Conservation (phyloP, 37 sponge, comb jelly and placozoan genomes). For the Ianthella basta region DNA sequence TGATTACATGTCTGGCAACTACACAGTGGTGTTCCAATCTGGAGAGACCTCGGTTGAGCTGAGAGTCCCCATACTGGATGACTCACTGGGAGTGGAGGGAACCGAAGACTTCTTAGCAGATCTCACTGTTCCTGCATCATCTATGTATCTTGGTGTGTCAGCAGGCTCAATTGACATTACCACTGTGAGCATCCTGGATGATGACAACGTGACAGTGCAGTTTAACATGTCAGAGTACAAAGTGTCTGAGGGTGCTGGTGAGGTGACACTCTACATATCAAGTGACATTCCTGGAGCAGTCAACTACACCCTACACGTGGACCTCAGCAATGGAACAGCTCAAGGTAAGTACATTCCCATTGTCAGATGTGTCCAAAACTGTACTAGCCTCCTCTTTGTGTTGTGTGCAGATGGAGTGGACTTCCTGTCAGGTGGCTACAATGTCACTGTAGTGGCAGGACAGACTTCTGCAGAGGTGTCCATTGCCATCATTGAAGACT, state of each 20-base stretch:
- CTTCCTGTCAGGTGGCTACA: too few relatives aligned
- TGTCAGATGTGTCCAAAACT: too few relatives aligned
- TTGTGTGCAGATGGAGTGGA: too few relatives aligned
- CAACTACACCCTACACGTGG: background rate
- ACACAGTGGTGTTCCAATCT: background rate
- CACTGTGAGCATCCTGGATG: constrained; percentile 2
- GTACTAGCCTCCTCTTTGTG: too few relatives aligned
- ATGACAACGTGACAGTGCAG: background rate
- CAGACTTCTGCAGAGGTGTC: too few relatives aligned
- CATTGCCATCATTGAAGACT: too few relatives aligned
- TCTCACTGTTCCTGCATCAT: background rate
- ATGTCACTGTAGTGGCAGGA: too few relatives aligned
- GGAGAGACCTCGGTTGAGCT: background rate
- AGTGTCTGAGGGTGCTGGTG: background rate
- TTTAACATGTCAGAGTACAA: background rate
- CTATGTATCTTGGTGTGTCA: background rate
- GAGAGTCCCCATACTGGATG: background rate
- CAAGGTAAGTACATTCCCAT: background rate
- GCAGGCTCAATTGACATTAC: background rate
- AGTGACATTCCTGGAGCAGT: too few relatives aligned
- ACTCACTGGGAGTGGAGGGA: background rate
- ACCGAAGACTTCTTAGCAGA: background rate
- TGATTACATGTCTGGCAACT: background rate
- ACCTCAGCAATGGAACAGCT: constrained; percentile 1
- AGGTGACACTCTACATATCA: background rate